Evolutionary conservation across 1,140 invertebrate genomes (phyloP).

Genomic region (Penaeus indicus): DNA sequence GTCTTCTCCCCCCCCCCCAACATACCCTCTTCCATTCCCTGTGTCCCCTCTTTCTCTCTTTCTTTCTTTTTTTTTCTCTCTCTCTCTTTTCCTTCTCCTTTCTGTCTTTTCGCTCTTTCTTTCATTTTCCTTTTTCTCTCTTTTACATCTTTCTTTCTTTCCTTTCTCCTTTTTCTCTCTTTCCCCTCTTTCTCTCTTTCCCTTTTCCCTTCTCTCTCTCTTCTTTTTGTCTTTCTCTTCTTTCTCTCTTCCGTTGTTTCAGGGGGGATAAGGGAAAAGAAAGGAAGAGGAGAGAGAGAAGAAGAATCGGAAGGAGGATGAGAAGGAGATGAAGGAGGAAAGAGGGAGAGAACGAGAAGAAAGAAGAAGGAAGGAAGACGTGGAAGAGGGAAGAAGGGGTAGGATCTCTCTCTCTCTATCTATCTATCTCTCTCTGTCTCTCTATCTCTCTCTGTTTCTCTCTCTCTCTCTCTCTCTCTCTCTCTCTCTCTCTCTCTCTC

Average conservation of each 20-base stretch:
- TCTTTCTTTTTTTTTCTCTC: not conserved
- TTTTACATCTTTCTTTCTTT: not conserved
- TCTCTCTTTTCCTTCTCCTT: not conserved
- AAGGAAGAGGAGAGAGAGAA: not conserved
- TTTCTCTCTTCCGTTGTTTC: not conserved
- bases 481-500: no score
- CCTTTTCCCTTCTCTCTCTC: not conserved
- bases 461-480: no score
- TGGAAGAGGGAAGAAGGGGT: not conserved
- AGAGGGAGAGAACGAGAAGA: not conserved
- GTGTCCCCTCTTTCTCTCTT: not conserved
- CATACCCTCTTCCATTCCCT: not conserved
- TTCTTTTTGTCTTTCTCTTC: constrained; percentile 23
- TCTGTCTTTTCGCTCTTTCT: not conserved
- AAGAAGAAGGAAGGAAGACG: not conserved
- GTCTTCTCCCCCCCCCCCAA: not conserved
- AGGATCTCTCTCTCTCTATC: no score
- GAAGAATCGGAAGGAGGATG: no score
- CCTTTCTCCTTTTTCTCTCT: not conserved
- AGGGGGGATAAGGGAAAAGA: not conserved
- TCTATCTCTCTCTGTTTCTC: no score
- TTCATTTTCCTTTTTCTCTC: not conserved
- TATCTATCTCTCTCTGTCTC: no score
- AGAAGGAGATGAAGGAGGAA: not conserved
- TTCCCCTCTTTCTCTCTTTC: not conserved